Evolutionary conservation across 2,113 vertebrate species (phyloP).

Genomic region (Elephantulus edwardii): DNA sequence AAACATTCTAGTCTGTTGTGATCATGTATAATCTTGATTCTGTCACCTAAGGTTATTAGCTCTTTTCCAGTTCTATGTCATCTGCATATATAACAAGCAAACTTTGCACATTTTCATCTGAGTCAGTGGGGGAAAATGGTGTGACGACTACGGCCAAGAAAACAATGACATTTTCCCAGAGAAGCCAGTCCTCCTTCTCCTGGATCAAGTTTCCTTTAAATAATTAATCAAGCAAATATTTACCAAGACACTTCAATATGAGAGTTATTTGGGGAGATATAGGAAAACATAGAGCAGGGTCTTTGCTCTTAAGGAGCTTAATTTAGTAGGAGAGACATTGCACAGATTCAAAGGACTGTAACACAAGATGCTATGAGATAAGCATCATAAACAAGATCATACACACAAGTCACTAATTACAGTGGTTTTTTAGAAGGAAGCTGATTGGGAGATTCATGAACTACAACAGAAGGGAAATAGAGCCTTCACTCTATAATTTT

Average conservation of each 20-base stretch:
- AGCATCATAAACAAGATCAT: conserved; percentile 25
- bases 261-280: background rate
- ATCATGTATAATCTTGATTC: conserved; percentile 31
- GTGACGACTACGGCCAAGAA: background rate
- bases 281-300: background rate
- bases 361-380: background rate
- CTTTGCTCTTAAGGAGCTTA: conserved; percentile 33
- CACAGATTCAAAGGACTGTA: background rate
- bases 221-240: conserved; percentile 28
- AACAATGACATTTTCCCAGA: conserved; percentile 14
- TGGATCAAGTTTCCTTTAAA: conserved; percentile 11
- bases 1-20: background rate
- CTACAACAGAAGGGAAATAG: background rate
- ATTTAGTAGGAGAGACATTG: conserved; percentile 30
- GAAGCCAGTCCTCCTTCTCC: background rate
- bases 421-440: background rate
- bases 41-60: conserved; percentile 36
- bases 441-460: background rate
- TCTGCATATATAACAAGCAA: conserved; percentile 41
- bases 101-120: conserved; percentile 42
- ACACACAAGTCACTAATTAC: conserved; percentile 33
- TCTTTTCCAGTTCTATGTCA: conserved; percentile 28
- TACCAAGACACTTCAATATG: conserved; percentile 22
- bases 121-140: background rate
- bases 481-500: background rate